Conservation (phyloP, 2,113 vertebrate species). For the Henicopernis longicauda region DNA sequence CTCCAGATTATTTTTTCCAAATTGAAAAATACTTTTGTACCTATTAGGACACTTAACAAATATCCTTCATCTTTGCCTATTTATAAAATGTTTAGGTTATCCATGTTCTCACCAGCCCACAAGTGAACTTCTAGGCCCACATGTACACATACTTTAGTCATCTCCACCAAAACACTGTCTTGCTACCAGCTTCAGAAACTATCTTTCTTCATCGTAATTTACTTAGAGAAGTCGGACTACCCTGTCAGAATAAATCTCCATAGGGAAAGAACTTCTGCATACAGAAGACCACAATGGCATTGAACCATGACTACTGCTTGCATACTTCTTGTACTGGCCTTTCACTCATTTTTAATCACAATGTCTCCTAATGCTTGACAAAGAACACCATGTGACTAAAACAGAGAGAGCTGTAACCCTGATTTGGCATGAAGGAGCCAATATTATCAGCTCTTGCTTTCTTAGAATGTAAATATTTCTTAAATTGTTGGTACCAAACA, state of each 20-base stretch:
- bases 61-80: not conserved
- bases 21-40: not conserved
- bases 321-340: not conserved
- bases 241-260: not conserved
- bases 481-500: not conserved
- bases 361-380: not conserved
- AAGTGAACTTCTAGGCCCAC: not conserved
- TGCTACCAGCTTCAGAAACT: not conserved
- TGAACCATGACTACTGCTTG: not conserved
- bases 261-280: not conserved
- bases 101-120: not conserved
- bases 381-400: not conserved
- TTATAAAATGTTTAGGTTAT: not conserved
- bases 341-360: not conserved
- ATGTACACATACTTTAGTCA: not conserved
- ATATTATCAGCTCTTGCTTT: not conserved
- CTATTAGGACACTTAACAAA: not conserved
- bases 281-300: not conserved
- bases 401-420: not conserved
- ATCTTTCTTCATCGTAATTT: not conserved
- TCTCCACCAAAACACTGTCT: not conserved
- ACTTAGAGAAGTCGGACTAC: not conserved
- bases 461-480: not conserved
- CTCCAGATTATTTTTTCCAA: not conserved
- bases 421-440: not conserved